Evolutionary conservation across 2,888 invertebrate genomes (phyloP).

Genomic region (Mythimna loreyi): DNA sequence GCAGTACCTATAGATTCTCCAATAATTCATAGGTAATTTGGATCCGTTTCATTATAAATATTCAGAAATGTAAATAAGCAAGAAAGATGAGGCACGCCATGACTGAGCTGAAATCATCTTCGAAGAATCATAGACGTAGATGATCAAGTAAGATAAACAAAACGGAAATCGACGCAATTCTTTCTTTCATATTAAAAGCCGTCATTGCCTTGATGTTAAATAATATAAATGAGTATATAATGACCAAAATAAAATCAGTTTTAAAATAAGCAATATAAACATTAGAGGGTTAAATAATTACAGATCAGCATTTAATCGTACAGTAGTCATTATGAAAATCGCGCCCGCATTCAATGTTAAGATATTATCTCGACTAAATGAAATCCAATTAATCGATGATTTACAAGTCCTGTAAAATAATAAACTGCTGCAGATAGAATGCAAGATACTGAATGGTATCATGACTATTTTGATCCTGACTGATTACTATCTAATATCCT

Average conservation of each 20-base stretch:
- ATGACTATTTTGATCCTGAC: slow-evolving; percentile 28
- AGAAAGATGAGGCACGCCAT: not conserved
- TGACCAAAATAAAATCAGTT: not conserved
- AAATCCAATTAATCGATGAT: slow-evolving; percentile 61
- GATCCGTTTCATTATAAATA: too few relatives aligned
- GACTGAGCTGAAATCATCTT: not conserved
- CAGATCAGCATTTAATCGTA: slow-evolving; percentile 18
- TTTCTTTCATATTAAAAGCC: not conserved
- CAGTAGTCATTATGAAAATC: slow-evolving; percentile 54
- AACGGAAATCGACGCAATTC: slow-evolving; percentile 25
- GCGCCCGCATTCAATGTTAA: slow-evolving; percentile 44
- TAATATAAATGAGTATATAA: not conserved
- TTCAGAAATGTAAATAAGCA: too few relatives aligned
- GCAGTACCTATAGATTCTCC: too few relatives aligned
- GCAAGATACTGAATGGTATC: slow-evolving; percentile 45
- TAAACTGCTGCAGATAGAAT: slow-evolving; percentile 27
- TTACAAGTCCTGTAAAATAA: slow-evolving; percentile 46
- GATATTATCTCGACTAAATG: slow-evolving; percentile 56
- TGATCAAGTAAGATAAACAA: slow-evolving; percentile 33
- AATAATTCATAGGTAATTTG: not conserved
- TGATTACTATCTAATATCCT: slow-evolving; percentile 10
- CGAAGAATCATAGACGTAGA: slow-evolving; percentile 3
- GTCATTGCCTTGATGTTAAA: not conserved
- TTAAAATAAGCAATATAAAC: not conserved
- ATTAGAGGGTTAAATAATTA: slow-evolving; percentile 12